Conservation (phyloP, 2,797 vertebrate genomes). For the Anguilla anguilla region DNA sequence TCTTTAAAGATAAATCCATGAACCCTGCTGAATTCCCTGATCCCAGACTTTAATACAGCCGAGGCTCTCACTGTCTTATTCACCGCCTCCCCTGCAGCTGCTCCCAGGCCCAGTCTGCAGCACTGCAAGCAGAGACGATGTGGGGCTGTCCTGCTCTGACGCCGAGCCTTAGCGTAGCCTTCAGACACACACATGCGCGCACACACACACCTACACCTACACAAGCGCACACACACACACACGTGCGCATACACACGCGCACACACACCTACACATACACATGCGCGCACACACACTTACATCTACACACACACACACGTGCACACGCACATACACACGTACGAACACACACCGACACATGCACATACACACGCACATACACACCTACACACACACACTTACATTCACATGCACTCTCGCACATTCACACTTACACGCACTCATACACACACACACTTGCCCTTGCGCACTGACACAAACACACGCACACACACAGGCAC, state of each 20-base stretch:
- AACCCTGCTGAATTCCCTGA: not conserved
- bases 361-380: not conserved
- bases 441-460: too few species aligned
- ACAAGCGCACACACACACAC: not conserved
- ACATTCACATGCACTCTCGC: not conserved
- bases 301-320: too few species aligned
- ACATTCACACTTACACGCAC: not conserved
- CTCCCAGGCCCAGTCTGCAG: not conserved
- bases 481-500: not conserved
- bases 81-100: not conserved
- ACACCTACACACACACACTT: not conserved
- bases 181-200: not conserved
- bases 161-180: not conserved
- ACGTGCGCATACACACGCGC: not conserved
- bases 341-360: not conserved
- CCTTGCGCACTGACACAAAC: not conserved
- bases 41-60: not conserved
- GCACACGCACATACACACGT: too few species aligned
- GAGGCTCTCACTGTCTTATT: not conserved
- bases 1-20: conserved; percentile 3
- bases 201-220: not conserved
- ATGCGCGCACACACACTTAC: not conserved
- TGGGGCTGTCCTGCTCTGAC: not conserved
- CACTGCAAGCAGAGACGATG: not conserved
- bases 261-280: not conserved